Conservation (phyloP, 2,113 vertebrate species). For the Phrynosoma blainvillii region DNA sequence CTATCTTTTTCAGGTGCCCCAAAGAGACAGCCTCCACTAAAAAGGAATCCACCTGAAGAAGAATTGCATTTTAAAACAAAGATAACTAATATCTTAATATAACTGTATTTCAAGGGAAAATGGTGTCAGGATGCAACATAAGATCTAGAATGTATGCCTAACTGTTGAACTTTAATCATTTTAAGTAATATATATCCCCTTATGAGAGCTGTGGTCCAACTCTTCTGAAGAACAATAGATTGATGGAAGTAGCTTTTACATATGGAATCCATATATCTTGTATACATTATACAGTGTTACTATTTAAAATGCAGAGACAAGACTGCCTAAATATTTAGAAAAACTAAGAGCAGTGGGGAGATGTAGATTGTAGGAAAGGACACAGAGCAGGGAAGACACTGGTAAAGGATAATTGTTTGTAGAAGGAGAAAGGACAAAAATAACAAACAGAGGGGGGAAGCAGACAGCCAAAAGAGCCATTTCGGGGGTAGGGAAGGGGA, state of each 20-base stretch:
- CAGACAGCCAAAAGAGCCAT: no score
- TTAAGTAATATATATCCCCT: not conserved
- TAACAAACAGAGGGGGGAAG: no score
- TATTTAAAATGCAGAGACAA: no score
- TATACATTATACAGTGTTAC: no score
- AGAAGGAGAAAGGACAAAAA: not conserved
- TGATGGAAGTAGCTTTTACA: no score
- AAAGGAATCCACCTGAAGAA: constrained; percentile 63
- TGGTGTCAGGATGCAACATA: not conserved
- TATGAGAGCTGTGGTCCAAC: no score
- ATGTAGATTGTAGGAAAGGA: not conserved
- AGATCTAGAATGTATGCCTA: not conserved
- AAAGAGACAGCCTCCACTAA: constrained; percentile 66
- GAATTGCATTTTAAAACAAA: not conserved
- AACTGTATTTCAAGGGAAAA: not conserved
- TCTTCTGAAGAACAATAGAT: no score
- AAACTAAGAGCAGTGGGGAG: not conserved
- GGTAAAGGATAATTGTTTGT: not conserved
- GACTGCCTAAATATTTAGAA: not conserved
- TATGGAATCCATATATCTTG: no score
- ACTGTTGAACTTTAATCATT: not conserved
- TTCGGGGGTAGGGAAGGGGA: no score
- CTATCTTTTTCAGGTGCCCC: constrained; percentile 61
- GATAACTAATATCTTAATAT: not conserved
- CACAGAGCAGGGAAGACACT: not conserved